Evolutionary conservation across 2,797 vertebrate species (phyloP).

Genomic region (Liasis olivaceus): DNA sequence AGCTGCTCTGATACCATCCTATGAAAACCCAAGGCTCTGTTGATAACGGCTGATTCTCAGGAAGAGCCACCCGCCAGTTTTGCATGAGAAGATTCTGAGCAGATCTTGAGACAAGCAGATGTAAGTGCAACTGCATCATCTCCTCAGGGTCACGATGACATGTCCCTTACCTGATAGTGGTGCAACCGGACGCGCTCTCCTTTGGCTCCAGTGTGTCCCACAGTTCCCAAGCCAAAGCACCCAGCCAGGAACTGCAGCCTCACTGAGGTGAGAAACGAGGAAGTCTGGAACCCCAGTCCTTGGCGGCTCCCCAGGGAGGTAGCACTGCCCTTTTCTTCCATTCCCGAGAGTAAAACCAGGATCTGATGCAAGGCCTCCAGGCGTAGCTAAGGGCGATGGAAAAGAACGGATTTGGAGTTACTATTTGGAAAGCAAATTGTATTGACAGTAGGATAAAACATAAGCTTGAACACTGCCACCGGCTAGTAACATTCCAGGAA

Average conservation of each 20-base stretch:
- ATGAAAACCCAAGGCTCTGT: constrained; percentile 2
- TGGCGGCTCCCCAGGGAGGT: constrained; percentile 72
- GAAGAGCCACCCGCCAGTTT: not conserved
- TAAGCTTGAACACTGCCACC: accelerated
- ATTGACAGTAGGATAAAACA: accelerated
- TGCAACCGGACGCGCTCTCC: constrained; percentile 94
- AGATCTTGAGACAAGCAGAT: not conserved
- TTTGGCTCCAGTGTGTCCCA: constrained; percentile 83
- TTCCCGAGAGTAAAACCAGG: constrained; percentile 91
- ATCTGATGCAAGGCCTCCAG: constrained; percentile 98
- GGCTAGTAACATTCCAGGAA: too few relatives aligned
- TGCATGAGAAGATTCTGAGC: not conserved
- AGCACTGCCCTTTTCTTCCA: constrained; percentile 94
- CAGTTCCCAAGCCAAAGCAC: constrained; percentile 93
- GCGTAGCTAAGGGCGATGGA: constrained; percentile 79
- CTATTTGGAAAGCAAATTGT: not conserved
- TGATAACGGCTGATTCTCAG: too few relatives aligned
- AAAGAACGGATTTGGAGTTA: not conserved
- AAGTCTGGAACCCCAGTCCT: constrained; percentile 85
- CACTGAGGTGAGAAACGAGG: constrained; percentile 92
- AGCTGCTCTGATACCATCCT: constrained; percentile 95
- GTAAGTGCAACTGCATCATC: accelerated
- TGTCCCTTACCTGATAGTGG: constrained; percentile 88
- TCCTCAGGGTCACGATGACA: not conserved
- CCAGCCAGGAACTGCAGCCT: constrained; percentile 95